These are phyloP conservation scores for Hypomecis punctinalis DNA, from an alignment of 2,888 invertebrate genomes.

Conservation along the genomic window DNA sequence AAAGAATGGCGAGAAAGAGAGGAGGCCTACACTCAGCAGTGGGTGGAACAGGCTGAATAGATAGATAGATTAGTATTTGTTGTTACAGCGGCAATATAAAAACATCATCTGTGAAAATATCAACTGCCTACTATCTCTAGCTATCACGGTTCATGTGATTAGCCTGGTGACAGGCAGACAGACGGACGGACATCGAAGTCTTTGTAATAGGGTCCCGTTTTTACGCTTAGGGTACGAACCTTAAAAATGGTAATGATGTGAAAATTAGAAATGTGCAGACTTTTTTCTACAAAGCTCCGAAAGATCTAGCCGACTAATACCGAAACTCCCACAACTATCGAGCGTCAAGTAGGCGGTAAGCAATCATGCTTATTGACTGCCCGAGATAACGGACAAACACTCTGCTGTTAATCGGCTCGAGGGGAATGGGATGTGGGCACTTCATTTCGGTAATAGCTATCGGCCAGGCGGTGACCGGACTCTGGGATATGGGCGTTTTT, in stretches of 20 bases:
- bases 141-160: no score
- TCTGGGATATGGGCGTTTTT: background rate
- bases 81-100: no score
- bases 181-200: no score
- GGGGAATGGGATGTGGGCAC: constrained; percentile 8
- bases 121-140: no score
- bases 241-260: background rate
- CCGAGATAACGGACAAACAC: constrained; percentile 10
- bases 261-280: background rate
- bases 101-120: no score
- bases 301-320: background rate
- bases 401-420: background rate
- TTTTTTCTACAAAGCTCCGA: background rate
- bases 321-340: constrained; percentile 7
- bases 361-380: constrained; percentile 3
- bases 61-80: no score
- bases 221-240: no score
- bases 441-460: constrained; percentile 7
- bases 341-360: constrained; percentile 12
- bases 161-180: no score
- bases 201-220: no score
- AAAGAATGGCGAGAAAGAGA: no score
- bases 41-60: no score
- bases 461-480: background rate
- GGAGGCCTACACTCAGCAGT: no score